Percentiles rank a stretch among this genome's conserved stretches.
Evolutionary conservation across 2,113 vertebrate genomes (phyloP).

Genomic region (Tricholaema leucomelas): DNA sequence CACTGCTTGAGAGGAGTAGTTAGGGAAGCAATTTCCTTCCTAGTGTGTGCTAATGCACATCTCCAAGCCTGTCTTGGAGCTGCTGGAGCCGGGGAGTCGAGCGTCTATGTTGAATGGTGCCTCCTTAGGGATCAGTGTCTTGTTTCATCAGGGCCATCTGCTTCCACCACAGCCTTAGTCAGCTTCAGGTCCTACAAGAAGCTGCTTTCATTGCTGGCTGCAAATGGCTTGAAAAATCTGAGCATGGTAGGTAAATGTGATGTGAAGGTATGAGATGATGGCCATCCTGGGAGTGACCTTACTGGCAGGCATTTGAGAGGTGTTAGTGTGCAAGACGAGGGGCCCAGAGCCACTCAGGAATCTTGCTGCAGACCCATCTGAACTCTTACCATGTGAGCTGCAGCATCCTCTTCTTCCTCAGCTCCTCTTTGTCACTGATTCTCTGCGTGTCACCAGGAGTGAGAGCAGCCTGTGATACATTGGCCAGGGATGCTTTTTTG

Average conservation of each 20-base stretch:
- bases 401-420: not conserved
- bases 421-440: accelerated
- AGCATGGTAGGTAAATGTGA: not conserved
- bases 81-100: not conserved
- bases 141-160: slow-evolving; percentile 56
- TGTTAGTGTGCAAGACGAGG: not conserved
- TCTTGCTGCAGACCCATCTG: not conserved
- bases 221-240: not conserved
- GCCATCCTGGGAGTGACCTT: not conserved
- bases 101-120: not conserved
- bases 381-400: not conserved
- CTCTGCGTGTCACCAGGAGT: accelerated
- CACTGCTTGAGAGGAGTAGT: not conserved
- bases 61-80: not conserved
- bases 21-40: slow-evolving; percentile 6
- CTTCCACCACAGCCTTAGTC: not conserved
- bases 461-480: not conserved
- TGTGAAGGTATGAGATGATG: not conserved
- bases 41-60: not conserved
- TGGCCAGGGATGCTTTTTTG: not conserved
- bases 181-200: slow-evolving; percentile 4
- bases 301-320: not conserved
- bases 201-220: slow-evolving; percentile 37
- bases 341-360: not conserved
- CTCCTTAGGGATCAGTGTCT: slow-evolving; percentile 43